A percentile compares a stretch with the other conserved stretches of the same genome.
Evolutionary conservation across 35 echinoderm and acorn worm genomes (phyloP).

Genomic region (Eucidaris tribuloides): DNA sequence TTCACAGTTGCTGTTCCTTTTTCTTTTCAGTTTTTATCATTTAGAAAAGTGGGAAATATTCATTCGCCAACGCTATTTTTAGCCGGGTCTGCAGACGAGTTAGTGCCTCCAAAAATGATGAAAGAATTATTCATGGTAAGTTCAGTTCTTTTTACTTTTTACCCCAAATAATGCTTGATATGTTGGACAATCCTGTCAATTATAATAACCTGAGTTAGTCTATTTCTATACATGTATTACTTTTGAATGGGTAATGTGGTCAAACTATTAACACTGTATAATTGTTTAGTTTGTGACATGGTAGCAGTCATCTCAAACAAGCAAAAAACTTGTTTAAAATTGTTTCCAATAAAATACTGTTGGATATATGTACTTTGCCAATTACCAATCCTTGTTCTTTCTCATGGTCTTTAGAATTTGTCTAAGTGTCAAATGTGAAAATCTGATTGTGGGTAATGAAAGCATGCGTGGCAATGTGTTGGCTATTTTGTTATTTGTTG

Average conservation of each 20-base stretch:
- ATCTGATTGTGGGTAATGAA: background rate
- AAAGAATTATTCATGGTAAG: constrained; percentile 80
- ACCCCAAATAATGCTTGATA: background rate
- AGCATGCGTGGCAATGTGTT: background rate
- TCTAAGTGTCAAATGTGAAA: background rate
- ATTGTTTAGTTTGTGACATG: too few relatives aligned
- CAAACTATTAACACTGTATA: too few relatives aligned
- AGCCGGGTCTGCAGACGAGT: constrained; percentile 86
- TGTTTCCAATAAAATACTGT: too few relatives aligned
- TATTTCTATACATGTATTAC: background rate
- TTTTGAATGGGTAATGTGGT: background rate
- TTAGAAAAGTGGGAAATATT: constrained; percentile 65
- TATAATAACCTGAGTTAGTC: background rate
- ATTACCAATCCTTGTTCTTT: too few relatives aligned
- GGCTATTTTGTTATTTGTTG: background rate
- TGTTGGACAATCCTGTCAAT: background rate
- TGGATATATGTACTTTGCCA: too few relatives aligned
- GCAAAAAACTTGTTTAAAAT: too few relatives aligned
- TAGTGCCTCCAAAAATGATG: constrained; percentile 97
- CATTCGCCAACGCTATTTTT: constrained; percentile 83
- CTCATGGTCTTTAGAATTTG: too few relatives aligned
- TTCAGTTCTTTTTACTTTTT: background rate
- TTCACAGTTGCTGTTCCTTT: constrained; percentile 21
- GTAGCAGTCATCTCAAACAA: too few relatives aligned
- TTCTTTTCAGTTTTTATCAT: constrained; percentile 82